Conservation (phyloP, 1,140 invertebrate genomes). For the Lepidurus couesii region DNA sequence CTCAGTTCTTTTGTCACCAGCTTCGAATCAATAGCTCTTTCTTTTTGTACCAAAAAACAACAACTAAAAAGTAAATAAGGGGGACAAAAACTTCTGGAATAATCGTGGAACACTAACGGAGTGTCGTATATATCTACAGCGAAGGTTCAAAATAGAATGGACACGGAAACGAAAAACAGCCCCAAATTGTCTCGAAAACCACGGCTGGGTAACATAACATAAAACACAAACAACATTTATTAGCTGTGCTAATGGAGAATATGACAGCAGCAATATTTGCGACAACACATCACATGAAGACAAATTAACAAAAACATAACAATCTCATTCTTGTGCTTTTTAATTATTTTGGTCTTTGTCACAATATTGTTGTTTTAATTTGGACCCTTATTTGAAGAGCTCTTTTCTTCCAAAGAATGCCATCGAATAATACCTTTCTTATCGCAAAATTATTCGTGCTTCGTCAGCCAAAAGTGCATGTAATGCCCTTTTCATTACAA, state of each 20-base stretch:
- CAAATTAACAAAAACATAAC: neutral
- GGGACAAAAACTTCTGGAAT: neutral
- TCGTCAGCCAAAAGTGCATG: no score
- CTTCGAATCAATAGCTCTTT: neutral
- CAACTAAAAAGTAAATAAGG: neutral
- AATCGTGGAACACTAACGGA: neutral
- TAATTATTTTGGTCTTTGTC: no score
- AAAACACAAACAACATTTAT: neutral
- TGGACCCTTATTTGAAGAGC: no score
- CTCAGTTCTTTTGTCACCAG: neutral
- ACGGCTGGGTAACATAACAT: neutral
- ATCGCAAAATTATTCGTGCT: no score
- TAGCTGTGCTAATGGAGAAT: neutral
- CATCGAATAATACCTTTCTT: no score
- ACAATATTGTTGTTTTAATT: no score
- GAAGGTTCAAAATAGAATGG: neutral
- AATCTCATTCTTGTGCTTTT: no score
- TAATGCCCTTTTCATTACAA: no score
- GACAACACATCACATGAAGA: neutral
- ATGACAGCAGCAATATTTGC: neutral
- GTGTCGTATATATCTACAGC: neutral
- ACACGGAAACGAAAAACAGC: neutral
- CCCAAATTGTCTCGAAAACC: neutral
- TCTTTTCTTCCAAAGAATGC: no score
- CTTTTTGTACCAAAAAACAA: neutral